Conservation (phyloP, 2,797 vertebrate genomes). For the Enteromius fasciolatus region DNA sequence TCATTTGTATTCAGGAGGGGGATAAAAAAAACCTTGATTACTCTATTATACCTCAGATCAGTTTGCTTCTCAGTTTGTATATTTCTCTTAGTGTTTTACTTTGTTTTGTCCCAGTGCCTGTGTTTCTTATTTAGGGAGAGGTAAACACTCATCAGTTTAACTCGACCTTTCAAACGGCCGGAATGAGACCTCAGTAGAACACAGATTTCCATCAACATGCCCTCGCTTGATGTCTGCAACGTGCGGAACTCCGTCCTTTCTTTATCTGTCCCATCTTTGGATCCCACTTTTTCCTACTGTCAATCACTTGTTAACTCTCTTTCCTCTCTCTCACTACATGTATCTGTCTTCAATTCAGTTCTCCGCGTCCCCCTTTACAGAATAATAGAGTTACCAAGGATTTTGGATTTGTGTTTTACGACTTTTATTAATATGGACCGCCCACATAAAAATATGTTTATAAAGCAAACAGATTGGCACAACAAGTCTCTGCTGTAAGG, state of each 20-base stretch:
- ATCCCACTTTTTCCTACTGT: slow-evolving; percentile 40
- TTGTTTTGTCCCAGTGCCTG: slow-evolving; percentile 35
- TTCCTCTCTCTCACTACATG: slow-evolving; percentile 54
- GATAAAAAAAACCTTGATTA: slow-evolving; percentile 18
- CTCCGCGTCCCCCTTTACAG: slow-evolving; percentile 30
- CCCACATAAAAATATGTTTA: slow-evolving; percentile 59
- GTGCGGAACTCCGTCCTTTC: slow-evolving; percentile 17
- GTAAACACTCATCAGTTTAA: slow-evolving; percentile 39
- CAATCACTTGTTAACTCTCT: slow-evolving; percentile 35
- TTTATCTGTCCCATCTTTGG: slow-evolving; percentile 39
- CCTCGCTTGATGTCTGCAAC: slow-evolving; percentile 37
- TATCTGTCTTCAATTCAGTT: slow-evolving; percentile 62
- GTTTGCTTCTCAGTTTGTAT: slow-evolving; percentile 28
- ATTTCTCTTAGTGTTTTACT: slow-evolving; percentile 25
- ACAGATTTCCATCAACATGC: slow-evolving; percentile 41
- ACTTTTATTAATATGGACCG: slow-evolving; percentile 70
- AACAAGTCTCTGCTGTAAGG: slow-evolving; percentile 59
- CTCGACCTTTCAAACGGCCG: slow-evolving; percentile 35
- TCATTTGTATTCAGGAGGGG: slow-evolving; percentile 9
- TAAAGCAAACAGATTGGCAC: slow-evolving; percentile 71
- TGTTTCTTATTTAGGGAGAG: slow-evolving; percentile 48
- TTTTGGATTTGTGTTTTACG: slow-evolving; percentile 66
- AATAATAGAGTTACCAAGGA: slow-evolving; percentile 67
- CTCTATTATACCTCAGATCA: slow-evolving; percentile 8
- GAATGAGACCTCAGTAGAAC: slow-evolving; percentile 35